phyloP scores from a whole-genome alignment of 1,140 invertebrate genomes.

The Apis cerana region DNA sequence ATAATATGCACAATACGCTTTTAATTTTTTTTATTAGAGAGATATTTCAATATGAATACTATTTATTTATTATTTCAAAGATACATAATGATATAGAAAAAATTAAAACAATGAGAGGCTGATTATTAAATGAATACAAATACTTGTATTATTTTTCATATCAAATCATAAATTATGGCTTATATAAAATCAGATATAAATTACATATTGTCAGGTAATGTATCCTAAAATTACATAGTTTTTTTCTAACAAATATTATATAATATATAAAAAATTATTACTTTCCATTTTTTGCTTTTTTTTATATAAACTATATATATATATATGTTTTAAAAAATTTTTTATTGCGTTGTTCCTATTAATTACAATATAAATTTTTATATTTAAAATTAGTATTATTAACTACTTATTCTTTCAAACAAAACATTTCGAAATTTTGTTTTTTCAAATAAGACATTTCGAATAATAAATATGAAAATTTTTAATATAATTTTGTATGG shows the following conservation, averaged over 20 bases:
- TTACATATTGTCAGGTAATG: not conserved
- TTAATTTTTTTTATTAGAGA: not conserved
- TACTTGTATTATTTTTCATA: not conserved
- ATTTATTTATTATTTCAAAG: conserved; percentile 44
- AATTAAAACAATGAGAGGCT: conserved; percentile 15
- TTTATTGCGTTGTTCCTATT: conserved; percentile 16
- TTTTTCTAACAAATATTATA: conserved; percentile 24
- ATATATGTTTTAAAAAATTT: conserved; percentile 6
- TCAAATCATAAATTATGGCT: conserved; percentile 1
- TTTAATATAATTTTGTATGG: conserved; percentile 28
- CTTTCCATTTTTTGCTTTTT: conserved; percentile 20
- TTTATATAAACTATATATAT: not conserved
- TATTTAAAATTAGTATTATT: conserved; percentile 5
- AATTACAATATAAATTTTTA: not conserved
- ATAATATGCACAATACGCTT: conserved; percentile 14
- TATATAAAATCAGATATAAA: not conserved
- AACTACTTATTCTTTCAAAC: not conserved
- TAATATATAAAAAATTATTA: not conserved
- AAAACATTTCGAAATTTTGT: too few species aligned
- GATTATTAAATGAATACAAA: conserved; percentile 17
- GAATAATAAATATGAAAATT: conserved; percentile 12
- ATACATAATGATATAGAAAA: not conserved
- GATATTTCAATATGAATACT: conserved; percentile 25
- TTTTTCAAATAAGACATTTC: too few species aligned
- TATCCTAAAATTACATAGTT: not conserved